These are phyloP conservation scores for Danio tinwini DNA, from an alignment of 2,797 vertebrate species.

Conservation along the genomic window DNA sequence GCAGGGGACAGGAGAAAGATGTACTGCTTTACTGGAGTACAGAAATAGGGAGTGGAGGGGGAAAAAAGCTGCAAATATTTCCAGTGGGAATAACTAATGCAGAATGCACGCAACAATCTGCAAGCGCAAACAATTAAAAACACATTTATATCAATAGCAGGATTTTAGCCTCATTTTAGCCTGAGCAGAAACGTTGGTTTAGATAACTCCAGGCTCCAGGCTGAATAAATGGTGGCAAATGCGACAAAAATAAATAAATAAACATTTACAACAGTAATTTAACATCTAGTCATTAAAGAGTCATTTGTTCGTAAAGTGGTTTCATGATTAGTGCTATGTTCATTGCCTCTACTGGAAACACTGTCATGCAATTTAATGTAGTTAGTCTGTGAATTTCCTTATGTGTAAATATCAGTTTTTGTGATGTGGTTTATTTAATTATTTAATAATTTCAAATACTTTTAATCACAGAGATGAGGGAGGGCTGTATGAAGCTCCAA, in stretches of 20 bases:
- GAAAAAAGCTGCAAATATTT: slow-evolving; percentile 50
- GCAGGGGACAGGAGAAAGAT: slow-evolving; percentile 53
- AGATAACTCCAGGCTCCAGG: slow-evolving; percentile 1
- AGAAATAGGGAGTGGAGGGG: slow-evolving; percentile 37
- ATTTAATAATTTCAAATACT: neutral
- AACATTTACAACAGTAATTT: neutral
- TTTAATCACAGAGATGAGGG: slow-evolving; percentile 44
- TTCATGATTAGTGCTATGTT: neutral
- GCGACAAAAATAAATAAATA: slow-evolving; percentile 2
- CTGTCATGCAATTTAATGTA: neutral
- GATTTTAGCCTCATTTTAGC: slow-evolving; percentile 81
- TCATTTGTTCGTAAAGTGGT: neutral
- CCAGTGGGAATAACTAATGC: slow-evolving; percentile 71
- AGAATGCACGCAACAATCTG: slow-evolving; percentile 69
- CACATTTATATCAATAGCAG: slow-evolving; percentile 77
- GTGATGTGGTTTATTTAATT: neutral
- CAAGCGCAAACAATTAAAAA: slow-evolving; percentile 79
- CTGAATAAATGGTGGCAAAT: slow-evolving; percentile 14
- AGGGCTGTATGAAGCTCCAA: slow-evolving; percentile 82
- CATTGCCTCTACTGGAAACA: neutral
- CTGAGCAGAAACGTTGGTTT: slow-evolving; percentile 53
- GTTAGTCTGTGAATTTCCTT: slow-evolving; percentile 4
- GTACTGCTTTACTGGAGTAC: slow-evolving; percentile 7
- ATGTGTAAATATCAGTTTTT: neutral
- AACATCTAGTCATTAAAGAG: slow-evolving; percentile 23